These are phyloP conservation scores for Strix aluco DNA, from an alignment of 2,113 vertebrate species.

Conservation along the genomic window DNA sequence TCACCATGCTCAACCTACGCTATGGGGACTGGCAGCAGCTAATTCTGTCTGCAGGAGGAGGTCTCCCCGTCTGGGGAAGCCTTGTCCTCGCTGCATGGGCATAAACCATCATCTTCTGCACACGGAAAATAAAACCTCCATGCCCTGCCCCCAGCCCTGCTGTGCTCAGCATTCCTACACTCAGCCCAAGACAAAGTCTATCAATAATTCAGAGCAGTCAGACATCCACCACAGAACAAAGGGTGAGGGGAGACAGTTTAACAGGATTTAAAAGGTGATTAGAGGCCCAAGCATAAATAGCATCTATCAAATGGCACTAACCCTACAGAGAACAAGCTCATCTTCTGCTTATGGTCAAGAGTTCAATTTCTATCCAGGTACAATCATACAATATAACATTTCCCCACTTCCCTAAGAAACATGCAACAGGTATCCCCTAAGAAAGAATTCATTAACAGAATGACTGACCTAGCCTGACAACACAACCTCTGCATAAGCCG, in stretches of 20 bases:
- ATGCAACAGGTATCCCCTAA: background rate
- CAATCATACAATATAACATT: background rate
- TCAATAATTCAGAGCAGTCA: conserved; percentile 35
- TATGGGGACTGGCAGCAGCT: background rate
- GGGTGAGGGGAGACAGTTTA: background rate
- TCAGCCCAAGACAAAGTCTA: background rate
- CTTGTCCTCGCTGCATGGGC: background rate
- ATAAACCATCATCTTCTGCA: background rate
- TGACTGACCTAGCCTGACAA: background rate
- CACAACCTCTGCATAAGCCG: background rate
- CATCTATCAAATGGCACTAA: background rate
- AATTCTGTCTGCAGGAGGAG: background rate
- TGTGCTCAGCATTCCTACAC: background rate
- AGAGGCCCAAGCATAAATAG: background rate
- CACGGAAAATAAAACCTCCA: background rate
- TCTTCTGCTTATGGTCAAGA: background rate
- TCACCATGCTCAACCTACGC: background rate
- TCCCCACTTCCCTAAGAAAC: background rate
- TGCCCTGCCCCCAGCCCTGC: background rate
- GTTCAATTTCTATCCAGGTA: background rate
- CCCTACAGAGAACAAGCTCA: background rate
- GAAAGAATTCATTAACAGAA: background rate
- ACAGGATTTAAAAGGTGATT: background rate
- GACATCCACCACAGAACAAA: background rate
- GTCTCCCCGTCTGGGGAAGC: background rate